Evolutionary conservation across 2,888 invertebrate genomes (phyloP).

Genomic region (Pardosa pseudoannulata): DNA sequence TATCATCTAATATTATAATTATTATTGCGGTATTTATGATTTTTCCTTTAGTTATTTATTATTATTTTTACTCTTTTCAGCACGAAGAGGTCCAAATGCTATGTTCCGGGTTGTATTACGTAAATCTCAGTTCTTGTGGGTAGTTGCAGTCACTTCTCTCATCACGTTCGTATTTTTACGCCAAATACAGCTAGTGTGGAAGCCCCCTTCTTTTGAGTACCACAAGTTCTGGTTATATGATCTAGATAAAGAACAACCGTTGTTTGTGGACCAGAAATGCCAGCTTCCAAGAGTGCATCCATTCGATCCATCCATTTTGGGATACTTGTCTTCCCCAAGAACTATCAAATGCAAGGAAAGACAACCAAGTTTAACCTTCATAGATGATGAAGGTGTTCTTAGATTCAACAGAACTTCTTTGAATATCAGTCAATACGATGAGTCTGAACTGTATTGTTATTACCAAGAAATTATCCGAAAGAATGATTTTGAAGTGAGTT

Average conservation of each 20-base stretch:
- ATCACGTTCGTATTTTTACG: slow-evolving; percentile 24
- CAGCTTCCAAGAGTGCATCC: slow-evolving; percentile 68
- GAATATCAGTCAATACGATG: slow-evolving; percentile 10
- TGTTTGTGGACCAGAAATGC: slow-evolving; percentile 37
- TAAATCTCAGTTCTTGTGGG: slow-evolving; percentile 28
- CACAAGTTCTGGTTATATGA: slow-evolving; percentile 60
- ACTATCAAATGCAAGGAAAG: slow-evolving; percentile 53
- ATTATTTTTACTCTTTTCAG: slow-evolving; percentile 10
- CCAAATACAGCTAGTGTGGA: slow-evolving; percentile 10
- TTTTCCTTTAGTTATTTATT: no score
- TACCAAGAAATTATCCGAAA: slow-evolving; percentile 54
- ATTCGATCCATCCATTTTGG: slow-evolving; percentile 63
- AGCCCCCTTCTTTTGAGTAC: slow-evolving; percentile 25
- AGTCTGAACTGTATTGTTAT: slow-evolving; percentile 15
- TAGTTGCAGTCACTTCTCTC: slow-evolving; percentile 18
- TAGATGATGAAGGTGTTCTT: slow-evolving; percentile 39
- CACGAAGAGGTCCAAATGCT: slow-evolving; percentile 30
- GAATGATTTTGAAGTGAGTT: slow-evolving; percentile 32
- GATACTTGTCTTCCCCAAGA: slow-evolving; percentile 44
- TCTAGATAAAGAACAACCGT: slow-evolving; percentile 48
- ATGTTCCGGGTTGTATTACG: slow-evolving; percentile 32
- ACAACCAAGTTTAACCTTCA: slow-evolving; percentile 36
- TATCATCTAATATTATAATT: no score
- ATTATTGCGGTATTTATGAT: no score
- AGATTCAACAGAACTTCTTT: slow-evolving; percentile 47